Percentiles rank a stretch among this genome's conserved stretches.
Conservation (phyloP, 2,888 invertebrate genomes). For the Formica aserva region DNA sequence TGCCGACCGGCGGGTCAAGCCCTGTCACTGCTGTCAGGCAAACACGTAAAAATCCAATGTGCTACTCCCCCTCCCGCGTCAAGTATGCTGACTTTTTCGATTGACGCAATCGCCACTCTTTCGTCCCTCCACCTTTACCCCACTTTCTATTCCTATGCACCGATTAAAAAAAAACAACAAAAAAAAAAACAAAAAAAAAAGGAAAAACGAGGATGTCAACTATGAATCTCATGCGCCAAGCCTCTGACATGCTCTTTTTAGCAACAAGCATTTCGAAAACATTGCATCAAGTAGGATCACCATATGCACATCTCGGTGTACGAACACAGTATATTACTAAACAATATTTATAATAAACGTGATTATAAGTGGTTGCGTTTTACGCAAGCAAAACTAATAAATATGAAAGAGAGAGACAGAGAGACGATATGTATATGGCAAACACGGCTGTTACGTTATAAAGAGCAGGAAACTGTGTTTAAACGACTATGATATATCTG, state of each 20-base stretch:
- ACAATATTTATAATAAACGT: slow-evolving; percentile 9
- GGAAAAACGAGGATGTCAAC: slow-evolving; percentile 54
- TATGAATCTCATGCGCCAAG: slow-evolving; percentile 71
- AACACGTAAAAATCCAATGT: slow-evolving; percentile 82
- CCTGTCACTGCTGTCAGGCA: slow-evolving; percentile 84
- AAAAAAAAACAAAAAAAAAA: background rate
- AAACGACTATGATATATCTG: slow-evolving; percentile 27
- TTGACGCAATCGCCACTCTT: slow-evolving; percentile 42
- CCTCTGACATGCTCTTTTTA: slow-evolving; percentile 70
- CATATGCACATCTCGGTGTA: slow-evolving; percentile 43
- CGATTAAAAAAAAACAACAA: slow-evolving; percentile 56
- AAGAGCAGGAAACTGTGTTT: slow-evolving; percentile 7
- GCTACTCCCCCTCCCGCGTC: slow-evolving; percentile 67
- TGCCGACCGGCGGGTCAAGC: slow-evolving; percentile 80
- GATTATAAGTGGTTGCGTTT: slow-evolving; percentile 31
- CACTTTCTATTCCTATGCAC: slow-evolving; percentile 63
- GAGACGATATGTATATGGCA: slow-evolving; percentile 18
- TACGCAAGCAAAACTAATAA: slow-evolving; percentile 38
- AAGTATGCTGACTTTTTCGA: slow-evolving; percentile 48
- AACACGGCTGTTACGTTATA: slow-evolving; percentile 20
- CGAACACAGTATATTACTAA: slow-evolving; percentile 21
- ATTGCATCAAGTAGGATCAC: slow-evolving; percentile 55
- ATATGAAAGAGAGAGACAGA: background rate
- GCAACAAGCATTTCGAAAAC: slow-evolving; percentile 67
- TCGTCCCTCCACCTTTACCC: slow-evolving; percentile 69